These are phyloP conservation scores for Cosmorhoe ocellata DNA, from an alignment of 2,888 invertebrate species.

Conservation along the genomic window DNA sequence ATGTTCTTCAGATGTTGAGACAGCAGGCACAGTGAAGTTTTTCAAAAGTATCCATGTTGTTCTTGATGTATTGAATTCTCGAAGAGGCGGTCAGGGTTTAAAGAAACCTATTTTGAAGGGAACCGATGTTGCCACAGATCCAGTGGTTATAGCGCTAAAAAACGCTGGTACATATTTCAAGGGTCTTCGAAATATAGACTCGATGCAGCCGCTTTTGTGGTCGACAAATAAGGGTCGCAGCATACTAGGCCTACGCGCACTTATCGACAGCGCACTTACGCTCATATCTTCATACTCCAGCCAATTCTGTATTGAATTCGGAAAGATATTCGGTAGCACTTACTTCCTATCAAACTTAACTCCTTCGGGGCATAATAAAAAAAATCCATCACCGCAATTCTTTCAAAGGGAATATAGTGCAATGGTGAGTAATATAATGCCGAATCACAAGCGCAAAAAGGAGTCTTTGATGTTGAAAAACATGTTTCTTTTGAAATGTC, in stretches of 20 bases:
- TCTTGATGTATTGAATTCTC: background rate
- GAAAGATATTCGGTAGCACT: background rate
- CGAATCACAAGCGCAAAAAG: background rate
- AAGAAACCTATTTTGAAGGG: background rate
- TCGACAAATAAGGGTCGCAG: background rate
- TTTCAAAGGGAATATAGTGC: background rate
- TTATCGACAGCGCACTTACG: slow-evolving; percentile 11
- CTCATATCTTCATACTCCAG: background rate
- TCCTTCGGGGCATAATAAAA: background rate
- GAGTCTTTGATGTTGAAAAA: background rate
- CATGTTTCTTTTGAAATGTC: background rate
- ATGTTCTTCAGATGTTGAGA: background rate
- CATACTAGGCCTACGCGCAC: background rate
- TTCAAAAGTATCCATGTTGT: slow-evolving; percentile 5
- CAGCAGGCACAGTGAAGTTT: background rate
- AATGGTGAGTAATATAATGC: background rate
- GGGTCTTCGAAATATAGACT: background rate
- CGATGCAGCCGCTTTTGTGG: background rate
- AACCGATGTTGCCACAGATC: background rate
- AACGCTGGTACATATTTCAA: slow-evolving; percentile 3
- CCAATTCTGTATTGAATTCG: background rate
- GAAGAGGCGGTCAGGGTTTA: background rate
- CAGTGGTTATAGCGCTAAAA: background rate
- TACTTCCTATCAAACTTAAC: slow-evolving; percentile 6
- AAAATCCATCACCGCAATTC: background rate